phyloP scores from a whole-genome alignment of 2,113 vertebrate species.

The Myotis lucifugus region DNA sequence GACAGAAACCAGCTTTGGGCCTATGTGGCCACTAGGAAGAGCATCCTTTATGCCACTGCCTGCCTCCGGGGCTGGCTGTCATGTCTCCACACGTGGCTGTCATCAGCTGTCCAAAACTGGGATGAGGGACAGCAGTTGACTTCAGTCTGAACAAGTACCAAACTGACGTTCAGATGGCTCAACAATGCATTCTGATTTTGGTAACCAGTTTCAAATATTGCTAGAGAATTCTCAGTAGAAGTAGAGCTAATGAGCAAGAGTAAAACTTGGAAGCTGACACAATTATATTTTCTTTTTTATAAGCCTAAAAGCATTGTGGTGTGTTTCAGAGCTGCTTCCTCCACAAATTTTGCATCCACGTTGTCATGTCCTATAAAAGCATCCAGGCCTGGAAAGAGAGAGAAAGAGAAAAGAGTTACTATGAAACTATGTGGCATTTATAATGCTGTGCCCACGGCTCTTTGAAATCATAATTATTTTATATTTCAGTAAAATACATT shows the following conservation, averaged over 20 bases:
- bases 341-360: constrained; percentile 92
- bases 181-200: not conserved
- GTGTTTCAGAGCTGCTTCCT: constrained; percentile 93
- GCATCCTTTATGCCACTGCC: accelerated
- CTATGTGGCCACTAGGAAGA: not conserved
- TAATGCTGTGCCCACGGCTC: not conserved
- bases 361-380: constrained; percentile 89
- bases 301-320: constrained; percentile 88
- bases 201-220: not conserved
- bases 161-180: not conserved
- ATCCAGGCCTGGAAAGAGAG: constrained; percentile 81
- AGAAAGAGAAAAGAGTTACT: not conserved
- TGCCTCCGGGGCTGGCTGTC: not conserved
- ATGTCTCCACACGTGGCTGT: not conserved
- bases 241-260: not conserved
- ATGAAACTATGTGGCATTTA: not conserved
- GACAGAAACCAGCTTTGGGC: not conserved
- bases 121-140: not conserved
- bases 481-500: constrained; percentile 31
- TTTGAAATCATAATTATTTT: not conserved
- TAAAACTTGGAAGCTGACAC: not conserved
- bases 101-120: not conserved
- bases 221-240: not conserved
- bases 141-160: not conserved
- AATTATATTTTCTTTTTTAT: constrained; percentile 55